Percentiles rank a stretch among this genome's conserved stretches.
Evolutionary conservation across 2,888 invertebrate species (phyloP).

Genomic region (Nineta flava): DNA sequence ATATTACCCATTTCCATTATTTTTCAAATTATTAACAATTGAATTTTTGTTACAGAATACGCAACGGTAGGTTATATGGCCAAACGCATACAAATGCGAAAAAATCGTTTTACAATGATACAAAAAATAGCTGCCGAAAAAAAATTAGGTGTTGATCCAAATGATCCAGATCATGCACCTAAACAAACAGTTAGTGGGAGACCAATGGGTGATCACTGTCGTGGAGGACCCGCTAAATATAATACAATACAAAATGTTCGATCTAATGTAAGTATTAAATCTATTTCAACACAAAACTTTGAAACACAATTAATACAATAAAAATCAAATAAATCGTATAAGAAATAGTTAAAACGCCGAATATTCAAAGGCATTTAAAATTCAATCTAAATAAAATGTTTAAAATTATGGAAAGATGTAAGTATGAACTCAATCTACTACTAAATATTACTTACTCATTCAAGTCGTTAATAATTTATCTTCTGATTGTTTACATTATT

Average conservation of each 20-base stretch:
- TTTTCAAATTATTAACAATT: too few relatives aligned
- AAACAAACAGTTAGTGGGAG: slow-evolving; percentile 56
- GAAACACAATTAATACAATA: not conserved
- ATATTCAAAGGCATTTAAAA: too few relatives aligned
- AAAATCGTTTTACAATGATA: slow-evolving; percentile 77
- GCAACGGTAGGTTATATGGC: slow-evolving; percentile 97
- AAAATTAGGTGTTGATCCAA: slow-evolving; percentile 66
- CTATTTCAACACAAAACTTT: slow-evolving; percentile 26
- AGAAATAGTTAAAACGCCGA: too few relatives aligned
- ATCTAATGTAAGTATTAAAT: slow-evolving; percentile 11
- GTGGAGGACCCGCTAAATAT: slow-evolving; percentile 6
- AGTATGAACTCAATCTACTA: too few relatives aligned
- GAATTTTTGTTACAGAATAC: slow-evolving; percentile 54
- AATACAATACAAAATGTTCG: slow-evolving; percentile 8
- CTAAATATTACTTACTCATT: too few relatives aligned
- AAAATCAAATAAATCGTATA: not conserved
- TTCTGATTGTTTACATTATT: too few relatives aligned
- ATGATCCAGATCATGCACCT: slow-evolving; percentile 58
- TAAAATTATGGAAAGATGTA: too few relatives aligned
- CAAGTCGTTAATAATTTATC: too few relatives aligned
- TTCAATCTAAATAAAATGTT: too few relatives aligned
- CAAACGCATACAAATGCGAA: slow-evolving; percentile 91
- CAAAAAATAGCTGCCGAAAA: slow-evolving; percentile 88
- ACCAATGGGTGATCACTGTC: slow-evolving; percentile 13
- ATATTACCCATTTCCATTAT: too few relatives aligned